These are phyloP conservation scores for Jaculus jaculus DNA, from an alignment of 2,113 vertebrate genomes.

Conservation along the genomic window DNA sequence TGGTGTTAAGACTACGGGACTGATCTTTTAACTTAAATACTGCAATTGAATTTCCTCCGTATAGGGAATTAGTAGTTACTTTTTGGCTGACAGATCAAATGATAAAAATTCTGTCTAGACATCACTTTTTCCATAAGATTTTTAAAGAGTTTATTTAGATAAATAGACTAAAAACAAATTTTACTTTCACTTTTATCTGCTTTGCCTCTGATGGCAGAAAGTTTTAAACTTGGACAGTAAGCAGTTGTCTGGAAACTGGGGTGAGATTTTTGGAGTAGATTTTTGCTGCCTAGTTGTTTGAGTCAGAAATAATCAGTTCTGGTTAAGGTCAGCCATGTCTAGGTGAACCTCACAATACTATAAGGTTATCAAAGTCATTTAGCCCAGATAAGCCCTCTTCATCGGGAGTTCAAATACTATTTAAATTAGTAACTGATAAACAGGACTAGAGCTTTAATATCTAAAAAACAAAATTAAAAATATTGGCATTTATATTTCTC, in stretches of 20 bases:
- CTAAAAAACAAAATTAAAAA: too few species aligned
- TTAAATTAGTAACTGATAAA: too few species aligned
- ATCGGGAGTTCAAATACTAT: not conserved
- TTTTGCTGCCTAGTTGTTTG: constrained; percentile 59
- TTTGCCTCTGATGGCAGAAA: constrained; percentile 67
- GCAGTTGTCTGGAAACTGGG: constrained; percentile 50
- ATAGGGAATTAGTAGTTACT: constrained; percentile 28
- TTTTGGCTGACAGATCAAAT: constrained; percentile 53
- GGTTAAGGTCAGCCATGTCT: constrained; percentile 64
- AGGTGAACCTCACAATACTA: constrained; percentile 52
- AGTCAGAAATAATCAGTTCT: constrained; percentile 62
- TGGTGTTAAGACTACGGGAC: constrained; percentile 40
- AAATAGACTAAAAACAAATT: constrained; percentile 55
- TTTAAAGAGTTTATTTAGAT: constrained; percentile 59
- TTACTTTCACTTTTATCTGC: constrained; percentile 56
- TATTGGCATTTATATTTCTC: too few species aligned
- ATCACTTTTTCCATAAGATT: constrained; percentile 55
- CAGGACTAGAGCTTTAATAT: too few species aligned
- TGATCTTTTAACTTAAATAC: constrained; percentile 59
- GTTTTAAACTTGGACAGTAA: constrained; percentile 63
- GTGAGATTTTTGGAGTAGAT: constrained; percentile 39
- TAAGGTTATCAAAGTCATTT: constrained; percentile 50
- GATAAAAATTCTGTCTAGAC: constrained; percentile 56
- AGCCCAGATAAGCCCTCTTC: constrained; percentile 42
- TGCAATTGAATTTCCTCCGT: constrained; percentile 62